Conservation (phyloP, 2,888 invertebrate species). For the Globia sparganii region DNA sequence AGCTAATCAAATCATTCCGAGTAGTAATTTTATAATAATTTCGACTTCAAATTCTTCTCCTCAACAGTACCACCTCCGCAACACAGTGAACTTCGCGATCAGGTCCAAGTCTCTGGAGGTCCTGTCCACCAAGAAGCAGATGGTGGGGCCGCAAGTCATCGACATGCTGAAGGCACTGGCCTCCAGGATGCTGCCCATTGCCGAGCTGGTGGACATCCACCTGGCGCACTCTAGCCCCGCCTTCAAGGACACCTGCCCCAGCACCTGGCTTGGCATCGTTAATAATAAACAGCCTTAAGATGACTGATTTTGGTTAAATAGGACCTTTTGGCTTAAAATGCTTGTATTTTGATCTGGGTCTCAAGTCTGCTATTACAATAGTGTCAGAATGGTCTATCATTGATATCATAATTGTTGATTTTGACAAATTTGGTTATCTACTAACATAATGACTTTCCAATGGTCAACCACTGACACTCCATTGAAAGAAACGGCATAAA, state of each 20-base stretch:
- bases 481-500: too few species aligned
- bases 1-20: background rate
- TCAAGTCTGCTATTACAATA: too few species aligned
- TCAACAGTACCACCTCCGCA: slow-evolving; percentile 83
- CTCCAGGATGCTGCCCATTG: slow-evolving; percentile 78
- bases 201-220: slow-evolving; percentile 84
- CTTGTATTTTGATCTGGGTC: background rate
- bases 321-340: background rate
- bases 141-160: slow-evolving; percentile 81
- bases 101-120: slow-evolving; percentile 74
- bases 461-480: too few species aligned
- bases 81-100: slow-evolving; percentile 82
- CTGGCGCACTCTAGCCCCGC: slow-evolving; percentile 83
- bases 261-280: slow-evolving; percentile 85
- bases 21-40: background rate
- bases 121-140: slow-evolving; percentile 80
- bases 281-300: slow-evolving; percentile 80
- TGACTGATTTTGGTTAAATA: background rate
- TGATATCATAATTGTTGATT: too few species aligned
- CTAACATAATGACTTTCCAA: too few species aligned
- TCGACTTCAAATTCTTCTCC: background rate
- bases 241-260: slow-evolving; percentile 83
- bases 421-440: too few species aligned
- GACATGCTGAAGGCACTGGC: slow-evolving; percentile 81
- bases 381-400: too few species aligned